Conservation (phyloP, 1,140 invertebrate species). For the Polypedilum vanderplanki region DNA sequence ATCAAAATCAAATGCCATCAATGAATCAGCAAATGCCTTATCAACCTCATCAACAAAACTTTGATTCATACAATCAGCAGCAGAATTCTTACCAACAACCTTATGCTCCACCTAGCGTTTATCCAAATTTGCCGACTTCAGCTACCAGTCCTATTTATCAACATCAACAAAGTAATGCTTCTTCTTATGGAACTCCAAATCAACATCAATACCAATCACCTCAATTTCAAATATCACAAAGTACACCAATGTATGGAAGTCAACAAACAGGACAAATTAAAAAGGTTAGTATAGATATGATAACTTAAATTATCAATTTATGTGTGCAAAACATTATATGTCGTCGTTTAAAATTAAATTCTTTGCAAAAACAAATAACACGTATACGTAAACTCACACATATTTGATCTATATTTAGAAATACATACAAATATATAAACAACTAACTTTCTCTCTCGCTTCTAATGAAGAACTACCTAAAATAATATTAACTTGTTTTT, state of each 20-base stretch:
- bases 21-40: background rate
- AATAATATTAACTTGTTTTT: background rate
- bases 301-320: background rate
- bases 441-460: too few relatives aligned
- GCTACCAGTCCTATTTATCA: background rate
- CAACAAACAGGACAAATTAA: too few relatives aligned
- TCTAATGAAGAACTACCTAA: background rate
- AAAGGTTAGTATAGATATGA: background rate
- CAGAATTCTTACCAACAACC: background rate
- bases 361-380: background rate
- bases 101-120: background rate
- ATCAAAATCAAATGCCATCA: background rate
- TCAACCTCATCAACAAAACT: background rate
- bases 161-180: background rate
- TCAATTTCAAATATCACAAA: too few relatives aligned
- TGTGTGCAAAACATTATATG: background rate
- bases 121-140: background rate
- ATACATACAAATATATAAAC: too few relatives aligned
- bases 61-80: too few relatives aligned
- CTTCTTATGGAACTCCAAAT: background rate
- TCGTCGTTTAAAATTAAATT: background rate
- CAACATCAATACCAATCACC: background rate
- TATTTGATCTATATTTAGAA: background rate
- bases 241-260: too few relatives aligned
- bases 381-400: background rate